Conservation (phyloP, 2,113 vertebrate genomes). For the Pterocles gutturalis region DNA sequence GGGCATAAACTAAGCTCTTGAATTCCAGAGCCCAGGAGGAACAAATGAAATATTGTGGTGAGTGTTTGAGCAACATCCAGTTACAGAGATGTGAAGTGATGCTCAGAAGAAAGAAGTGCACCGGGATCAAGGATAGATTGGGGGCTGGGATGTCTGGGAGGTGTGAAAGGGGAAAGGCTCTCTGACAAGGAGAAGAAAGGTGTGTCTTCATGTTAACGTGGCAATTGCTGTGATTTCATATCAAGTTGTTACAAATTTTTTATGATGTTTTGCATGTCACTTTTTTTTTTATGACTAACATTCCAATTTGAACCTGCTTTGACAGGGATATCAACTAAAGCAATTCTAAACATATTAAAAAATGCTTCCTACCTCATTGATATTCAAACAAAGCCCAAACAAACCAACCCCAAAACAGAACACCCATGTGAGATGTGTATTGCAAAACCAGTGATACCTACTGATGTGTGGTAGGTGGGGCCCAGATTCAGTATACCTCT, state of each 20-base stretch:
- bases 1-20: neutral
- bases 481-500: neutral
- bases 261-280: neutral
- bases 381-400: neutral
- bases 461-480: neutral
- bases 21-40: neutral
- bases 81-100: neutral
- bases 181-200: neutral
- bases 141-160: fast-evolving
- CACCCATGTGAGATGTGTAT: neutral
- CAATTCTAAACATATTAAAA: neutral
- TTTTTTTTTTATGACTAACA: neutral
- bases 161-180: neutral
- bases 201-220: neutral
- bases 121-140: neutral
- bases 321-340: neutral
- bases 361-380: neutral
- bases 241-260: neutral
- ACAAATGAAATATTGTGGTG: neutral
- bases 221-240: neutral
- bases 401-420: neutral
- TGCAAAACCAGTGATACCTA: neutral
- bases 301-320: neutral
- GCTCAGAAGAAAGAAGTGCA: neutral
- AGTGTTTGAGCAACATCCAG: neutral